Base-by-base conservation (phyloP, 1,140 invertebrate genomes). In the Grapholita molesta region DNA sequence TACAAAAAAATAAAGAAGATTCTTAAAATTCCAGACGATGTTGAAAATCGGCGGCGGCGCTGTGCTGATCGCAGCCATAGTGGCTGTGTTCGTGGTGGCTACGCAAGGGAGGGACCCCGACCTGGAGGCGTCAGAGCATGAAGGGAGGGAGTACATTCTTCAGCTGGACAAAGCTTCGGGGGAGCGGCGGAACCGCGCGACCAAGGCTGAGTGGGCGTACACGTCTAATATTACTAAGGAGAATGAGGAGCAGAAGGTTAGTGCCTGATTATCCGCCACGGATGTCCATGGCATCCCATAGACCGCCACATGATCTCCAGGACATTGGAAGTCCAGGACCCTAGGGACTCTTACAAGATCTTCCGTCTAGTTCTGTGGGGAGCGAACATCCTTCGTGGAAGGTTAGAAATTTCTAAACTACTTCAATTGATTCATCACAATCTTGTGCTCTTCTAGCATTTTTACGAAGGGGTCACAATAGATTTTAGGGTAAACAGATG, bases 171-270 rank as follows among this genome's bases (percentile, higher is more conserved):
- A 88, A 21, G 92, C 93, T 68, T 78, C 91, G n/a, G 93, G 93
- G 1, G 71, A 89, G 65, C 93, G 94, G 83, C 92, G 91, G 67
- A 94, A 95, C 77, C 86, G 91, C 9, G 87, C 92, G 0, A 92
- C 91, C 0, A 75, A 93, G 0, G 94, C 93, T 0, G 88, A 94
- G 32, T 97, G 96, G 96, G 92, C 92, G 6, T 97, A 96, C 74
- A 94, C 93, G 0, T 95, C 95, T 0, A 96, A 97, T 80, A 93
- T 97, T 12, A 97, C 95, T 0, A 93, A 95, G 67, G 93, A 93
- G 38, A 96, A 96, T 83, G 93, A 95, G 8, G 92, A 93, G 32
- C 92, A 86, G 42, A 94, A 94, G 83, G 93, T 94, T 78, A 76
- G 79, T 77, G 28, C n/a, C 15, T 15, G 6, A 15, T 66, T 35